A percentile compares a stretch with the other conserved stretches of the same genome.
These are phyloP conservation scores for Panopea generosa DNA, from an alignment of 2,888 invertebrate genomes.

Conservation along the genomic window DNA sequence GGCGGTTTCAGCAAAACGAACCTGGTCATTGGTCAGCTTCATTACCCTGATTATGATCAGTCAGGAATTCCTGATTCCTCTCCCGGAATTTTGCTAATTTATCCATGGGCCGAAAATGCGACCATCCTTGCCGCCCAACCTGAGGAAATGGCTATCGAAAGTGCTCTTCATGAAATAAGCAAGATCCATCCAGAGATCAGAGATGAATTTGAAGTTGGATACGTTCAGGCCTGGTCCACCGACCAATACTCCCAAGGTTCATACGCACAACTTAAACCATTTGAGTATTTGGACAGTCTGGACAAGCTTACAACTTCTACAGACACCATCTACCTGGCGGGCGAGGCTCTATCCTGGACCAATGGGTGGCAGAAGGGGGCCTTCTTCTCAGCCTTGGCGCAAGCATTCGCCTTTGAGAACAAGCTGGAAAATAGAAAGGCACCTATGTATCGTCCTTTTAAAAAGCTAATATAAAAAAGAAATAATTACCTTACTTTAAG, in stretches of 20 bases:
- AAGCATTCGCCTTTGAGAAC: slow-evolving; percentile 11
- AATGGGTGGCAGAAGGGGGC: slow-evolving; percentile 43
- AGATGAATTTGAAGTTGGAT: slow-evolving; percentile 53
- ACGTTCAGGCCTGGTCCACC: slow-evolving; percentile 55
- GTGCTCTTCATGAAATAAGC: slow-evolving; percentile 44
- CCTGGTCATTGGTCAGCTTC: slow-evolving; percentile 16
- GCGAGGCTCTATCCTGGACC: slow-evolving; percentile 59
- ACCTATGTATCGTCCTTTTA: too few species aligned
- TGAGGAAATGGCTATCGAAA: slow-evolving; percentile 35
- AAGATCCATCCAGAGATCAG: slow-evolving; percentile 53
- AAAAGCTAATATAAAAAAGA: too few species aligned
- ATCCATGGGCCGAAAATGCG: slow-evolving; percentile 52
- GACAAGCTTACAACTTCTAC: slow-evolving; percentile 21
- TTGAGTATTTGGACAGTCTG: slow-evolving; percentile 42
- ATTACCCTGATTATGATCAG: slow-evolving; percentile 20
- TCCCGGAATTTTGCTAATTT: slow-evolving; percentile 43
- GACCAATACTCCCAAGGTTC: slow-evolving; percentile 48
- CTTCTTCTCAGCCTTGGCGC: slow-evolving; percentile 30
- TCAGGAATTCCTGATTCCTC: slow-evolving; percentile 9
- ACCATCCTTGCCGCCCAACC: slow-evolving; percentile 39
- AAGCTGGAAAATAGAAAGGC: too few species aligned
- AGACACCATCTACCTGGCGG: slow-evolving; percentile 53
- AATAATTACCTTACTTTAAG: too few species aligned
- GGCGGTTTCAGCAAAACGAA: slow-evolving; percentile 45
- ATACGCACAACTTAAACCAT: slow-evolving; percentile 30